Conservation (phyloP, 2,113 vertebrate genomes). For the Lycocorax pyrrhopterus region DNA sequence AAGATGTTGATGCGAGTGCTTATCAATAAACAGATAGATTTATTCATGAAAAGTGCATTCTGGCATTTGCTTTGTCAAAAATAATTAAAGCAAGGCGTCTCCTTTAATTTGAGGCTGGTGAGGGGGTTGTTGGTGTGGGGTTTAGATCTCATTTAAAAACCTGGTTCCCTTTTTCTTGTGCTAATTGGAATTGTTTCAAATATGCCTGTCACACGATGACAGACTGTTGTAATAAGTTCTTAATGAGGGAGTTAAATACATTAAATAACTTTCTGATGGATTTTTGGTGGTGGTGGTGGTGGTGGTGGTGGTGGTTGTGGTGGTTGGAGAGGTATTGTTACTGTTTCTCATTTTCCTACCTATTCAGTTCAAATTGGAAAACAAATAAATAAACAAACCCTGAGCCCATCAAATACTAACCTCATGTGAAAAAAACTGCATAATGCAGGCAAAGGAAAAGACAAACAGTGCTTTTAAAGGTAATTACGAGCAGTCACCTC, state of each 20-base stretch:
- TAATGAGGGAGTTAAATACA: neutral
- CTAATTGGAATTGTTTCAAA: neutral
- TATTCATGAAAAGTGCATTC: conserved; percentile 37
- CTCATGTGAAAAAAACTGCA: neutral
- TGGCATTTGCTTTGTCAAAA: conserved; percentile 44
- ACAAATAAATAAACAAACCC: neutral
- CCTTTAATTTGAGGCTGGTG: neutral
- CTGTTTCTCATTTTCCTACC: neutral
- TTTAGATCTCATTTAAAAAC: neutral
- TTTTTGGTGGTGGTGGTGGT: neutral
- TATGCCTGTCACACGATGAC: neutral
- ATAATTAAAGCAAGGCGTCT: neutral
- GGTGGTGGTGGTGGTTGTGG: neutral
- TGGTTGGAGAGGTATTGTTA: neutral
- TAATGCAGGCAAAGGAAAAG: neutral
- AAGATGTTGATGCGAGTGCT: neutral
- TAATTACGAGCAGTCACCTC: neutral
- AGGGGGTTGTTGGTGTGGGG: neutral
- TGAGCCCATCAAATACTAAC: neutral
- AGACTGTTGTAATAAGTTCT: neutral
- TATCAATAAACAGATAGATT: conserved; percentile 40
- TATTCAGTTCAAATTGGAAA: neutral
- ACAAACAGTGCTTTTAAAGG: conserved; percentile 10
- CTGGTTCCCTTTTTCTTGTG: neutral
- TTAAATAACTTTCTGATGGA: neutral